phyloP scores from a whole-genome alignment of 2,797 vertebrate species.

The Sebastes taczanowskii region DNA sequence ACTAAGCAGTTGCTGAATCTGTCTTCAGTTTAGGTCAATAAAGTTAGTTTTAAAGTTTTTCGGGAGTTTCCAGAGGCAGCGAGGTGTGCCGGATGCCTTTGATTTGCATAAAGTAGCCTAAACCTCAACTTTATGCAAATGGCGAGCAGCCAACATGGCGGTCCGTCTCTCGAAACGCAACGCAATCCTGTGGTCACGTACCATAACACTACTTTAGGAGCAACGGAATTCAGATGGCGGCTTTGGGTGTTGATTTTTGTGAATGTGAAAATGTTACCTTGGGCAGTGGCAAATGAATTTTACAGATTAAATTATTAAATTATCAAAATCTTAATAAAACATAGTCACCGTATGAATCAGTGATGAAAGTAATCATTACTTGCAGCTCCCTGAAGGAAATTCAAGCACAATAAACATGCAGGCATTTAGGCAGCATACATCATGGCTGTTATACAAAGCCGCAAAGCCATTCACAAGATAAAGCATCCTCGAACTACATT shows the following conservation, averaged over 20 bases:
- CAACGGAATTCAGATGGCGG: too few relatives aligned
- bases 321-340: slow-evolving; percentile 5
- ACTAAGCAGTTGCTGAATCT: too few relatives aligned
- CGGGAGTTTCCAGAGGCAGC: too few relatives aligned
- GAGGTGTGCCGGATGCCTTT: too few relatives aligned
- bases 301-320: not conserved
- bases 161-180: too few relatives aligned
- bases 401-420: not conserved
- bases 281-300: not conserved
- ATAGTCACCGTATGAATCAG: not conserved
- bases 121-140: too few relatives aligned
- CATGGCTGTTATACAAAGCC: slow-evolving; percentile 3
- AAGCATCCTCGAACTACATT: not conserved
- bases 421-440: not conserved
- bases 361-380: not conserved
- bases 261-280: not conserved
- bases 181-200: too few relatives aligned
- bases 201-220: too few relatives aligned
- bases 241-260: not conserved
- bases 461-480: not conserved
- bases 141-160: too few relatives aligned
- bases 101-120: too few relatives aligned
- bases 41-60: too few relatives aligned
- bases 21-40: too few relatives aligned
- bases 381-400: not conserved